Conservation (phyloP, 2,797 vertebrate genomes). For the Hippocampus kuda region DNA sequence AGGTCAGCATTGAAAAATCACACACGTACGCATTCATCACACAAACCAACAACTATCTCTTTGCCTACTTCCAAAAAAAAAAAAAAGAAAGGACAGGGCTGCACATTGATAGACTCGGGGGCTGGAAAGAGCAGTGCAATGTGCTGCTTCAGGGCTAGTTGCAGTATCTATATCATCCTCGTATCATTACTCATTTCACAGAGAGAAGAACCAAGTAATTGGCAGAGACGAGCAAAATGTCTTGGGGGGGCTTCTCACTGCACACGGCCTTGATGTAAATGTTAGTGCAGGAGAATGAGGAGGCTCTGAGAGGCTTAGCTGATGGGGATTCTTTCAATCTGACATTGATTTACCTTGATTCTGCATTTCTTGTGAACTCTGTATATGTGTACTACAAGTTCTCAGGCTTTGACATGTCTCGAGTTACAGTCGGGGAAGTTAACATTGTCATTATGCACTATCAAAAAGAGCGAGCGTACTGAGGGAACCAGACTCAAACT, state of each 20-base stretch:
- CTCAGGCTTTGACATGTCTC: not conserved
- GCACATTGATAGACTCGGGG: slow-evolving; percentile 4
- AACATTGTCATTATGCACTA: not conserved
- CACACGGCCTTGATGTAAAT: slow-evolving; percentile 18
- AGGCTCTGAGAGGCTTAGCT: slow-evolving; percentile 18
- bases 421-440: not conserved
- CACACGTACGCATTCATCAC: slow-evolving; percentile 28
- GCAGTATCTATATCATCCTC: slow-evolving; percentile 16
- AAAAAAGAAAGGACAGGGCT: not conserved
- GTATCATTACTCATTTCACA: slow-evolving; percentile 15
- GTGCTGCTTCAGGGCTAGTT: slow-evolving; percentile 17
- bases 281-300: slow-evolving; percentile 33
- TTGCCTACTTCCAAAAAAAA: slow-evolving; percentile 1
- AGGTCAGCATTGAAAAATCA: slow-evolving; percentile 21
- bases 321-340: slow-evolving; percentile 25
- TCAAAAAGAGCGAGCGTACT: not conserved
- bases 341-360: slow-evolving; percentile 23
- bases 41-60: slow-evolving; percentile 17
- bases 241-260: slow-evolving; percentile 12
- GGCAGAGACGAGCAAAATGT: slow-evolving; percentile 18
- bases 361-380: not conserved
- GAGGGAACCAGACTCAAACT: not conserved
- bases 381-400: not conserved
- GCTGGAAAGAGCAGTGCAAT: slow-evolving; percentile 9
- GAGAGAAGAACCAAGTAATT: slow-evolving; percentile 13